Base-by-base conservation (phyloP, 2,797 vertebrate genomes). In the Paedocypris micromegethes region DNA sequence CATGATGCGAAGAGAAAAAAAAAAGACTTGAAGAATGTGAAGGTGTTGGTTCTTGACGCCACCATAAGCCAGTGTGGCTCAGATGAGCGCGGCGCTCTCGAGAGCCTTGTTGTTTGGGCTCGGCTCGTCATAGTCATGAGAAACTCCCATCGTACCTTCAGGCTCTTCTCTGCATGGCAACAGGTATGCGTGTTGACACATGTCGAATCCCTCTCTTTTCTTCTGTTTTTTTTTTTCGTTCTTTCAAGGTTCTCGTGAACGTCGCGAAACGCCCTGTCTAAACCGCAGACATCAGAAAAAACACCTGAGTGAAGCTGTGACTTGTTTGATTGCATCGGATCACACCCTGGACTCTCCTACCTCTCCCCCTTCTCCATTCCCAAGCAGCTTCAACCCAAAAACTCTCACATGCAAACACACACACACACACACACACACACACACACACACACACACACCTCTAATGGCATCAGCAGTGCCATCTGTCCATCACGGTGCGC, bases 101-200 rank as follows among this genome's bases (percentile, higher is more conserved):
- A 82, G 88, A 85, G 80, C 81, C 81, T 23, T 81, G 85, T 84
- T 83, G 84, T 88, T 85, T 89, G 80, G 72, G 65, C 82, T 89
- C 86, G 86, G 83, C 86, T 83, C 85, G 77, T 88, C 80, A 86
- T 84, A 86, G 81, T 88, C 88, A 88, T 88, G 86, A 89, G 86
- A 89, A 89, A 88, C 88, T 86, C 86, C 88, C 87, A 79, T 84
- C 80, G 77, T 88, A 86, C 85, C 88, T 89, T 72, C 61, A n/a
- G 84, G 87, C 84, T 78, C 79, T 73, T 85, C 84, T 88, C 85
- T 87, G 86, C 54, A 73, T 47, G 5, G 68, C 70, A 88, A 88
- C 87, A 89, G 87, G 87, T 89, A 86, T 84, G 77, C 90, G 78
- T 90, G 90, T 90, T 88, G 87, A 89, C 85, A 89, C 88, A 89